Percentiles rank a stretch among this genome's conserved stretches.
These are phyloP conservation scores for Paramormyrops hopkinsi DNA, from an alignment of 2,797 vertebrate genomes.

Conservation along the genomic window DNA sequence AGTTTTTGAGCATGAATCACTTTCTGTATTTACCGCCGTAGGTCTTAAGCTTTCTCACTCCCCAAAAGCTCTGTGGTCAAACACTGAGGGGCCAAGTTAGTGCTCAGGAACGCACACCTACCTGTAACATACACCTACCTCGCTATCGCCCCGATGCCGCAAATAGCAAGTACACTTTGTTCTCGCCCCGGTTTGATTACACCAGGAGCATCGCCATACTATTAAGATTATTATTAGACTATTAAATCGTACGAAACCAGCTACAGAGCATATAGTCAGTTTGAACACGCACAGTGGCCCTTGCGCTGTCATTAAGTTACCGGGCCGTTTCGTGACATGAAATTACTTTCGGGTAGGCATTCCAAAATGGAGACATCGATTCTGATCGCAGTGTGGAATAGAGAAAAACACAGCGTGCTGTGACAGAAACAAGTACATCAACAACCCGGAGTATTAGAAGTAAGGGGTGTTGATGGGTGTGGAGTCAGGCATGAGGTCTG, in stretches of 20 bases:
- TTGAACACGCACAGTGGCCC: neutral
- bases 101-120: neutral
- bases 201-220: neutral
- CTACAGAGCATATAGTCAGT: neutral
- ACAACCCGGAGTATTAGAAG: neutral
- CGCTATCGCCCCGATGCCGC: neutral
- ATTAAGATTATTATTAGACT: neutral
- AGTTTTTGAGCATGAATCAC: constrained; percentile 42
- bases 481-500: neutral
- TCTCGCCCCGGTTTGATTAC: neutral
- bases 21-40: constrained; percentile 51
- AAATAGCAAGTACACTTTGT: neutral
- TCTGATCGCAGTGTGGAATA: neutral
- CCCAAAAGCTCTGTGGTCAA: neutral
- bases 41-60: neutral
- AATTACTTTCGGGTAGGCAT: neutral
- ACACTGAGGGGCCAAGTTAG: neutral
- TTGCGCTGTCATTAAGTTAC: neutral
- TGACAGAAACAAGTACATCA: neutral
- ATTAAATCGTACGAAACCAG: neutral
- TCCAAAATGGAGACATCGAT: neutral
- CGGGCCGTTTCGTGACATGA: neutral
- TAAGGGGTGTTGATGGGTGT: neutral
- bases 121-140: neutral
- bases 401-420: neutral